Percentiles rank a stretch among this genome's conserved stretches.
Evolutionary conservation across 1,140 invertebrate genomes (phyloP).

Genomic region (Temnothorax nylanderi): DNA sequence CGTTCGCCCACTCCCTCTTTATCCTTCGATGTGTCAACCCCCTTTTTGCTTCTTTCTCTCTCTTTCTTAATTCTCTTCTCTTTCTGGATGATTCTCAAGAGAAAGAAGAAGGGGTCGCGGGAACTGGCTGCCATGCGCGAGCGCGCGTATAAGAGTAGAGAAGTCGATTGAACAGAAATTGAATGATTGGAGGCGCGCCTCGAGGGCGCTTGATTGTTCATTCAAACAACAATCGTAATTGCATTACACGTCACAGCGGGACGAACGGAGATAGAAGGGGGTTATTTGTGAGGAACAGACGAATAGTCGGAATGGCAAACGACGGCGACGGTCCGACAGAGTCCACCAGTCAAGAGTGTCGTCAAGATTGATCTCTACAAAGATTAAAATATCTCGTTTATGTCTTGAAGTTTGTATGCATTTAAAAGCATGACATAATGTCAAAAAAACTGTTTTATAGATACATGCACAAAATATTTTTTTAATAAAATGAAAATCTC

Average conservation of each 20-base stretch:
- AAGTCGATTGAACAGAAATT: slow-evolving; percentile 86
- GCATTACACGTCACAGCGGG: slow-evolving; percentile 81
- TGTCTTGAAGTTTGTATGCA: neutral
- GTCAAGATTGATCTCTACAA: neutral
- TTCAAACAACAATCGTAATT: slow-evolving; percentile 87
- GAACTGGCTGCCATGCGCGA: slow-evolving; percentile 51
- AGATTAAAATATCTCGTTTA: neutral
- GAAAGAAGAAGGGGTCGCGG: slow-evolving; percentile 40
- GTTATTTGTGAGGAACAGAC: slow-evolving; percentile 23
- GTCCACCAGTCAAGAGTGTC: neutral
- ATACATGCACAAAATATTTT: neutral
- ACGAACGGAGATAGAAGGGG: slow-evolving; percentile 65
- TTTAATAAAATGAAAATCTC: neutral
- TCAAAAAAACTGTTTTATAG: neutral
- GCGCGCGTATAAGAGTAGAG: slow-evolving; percentile 53
- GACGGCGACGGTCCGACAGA: neutral
- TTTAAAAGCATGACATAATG: neutral
- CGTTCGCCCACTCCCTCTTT: slow-evolving; percentile 20
- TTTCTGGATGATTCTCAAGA: slow-evolving; percentile 33
- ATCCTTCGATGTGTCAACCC: slow-evolving; percentile 12
- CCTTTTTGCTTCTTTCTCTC: slow-evolving; percentile 16
- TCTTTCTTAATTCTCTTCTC: neutral
- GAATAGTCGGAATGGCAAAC: slow-evolving; percentile 16
- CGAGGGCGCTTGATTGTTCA: slow-evolving; percentile 86
- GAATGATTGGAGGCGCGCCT: slow-evolving; percentile 84